Evolutionary conservation across 2,888 invertebrate genomes (phyloP), one percentile per base, ranked within the genome.

Genomic region (Drosophila infuscata): DNA sequence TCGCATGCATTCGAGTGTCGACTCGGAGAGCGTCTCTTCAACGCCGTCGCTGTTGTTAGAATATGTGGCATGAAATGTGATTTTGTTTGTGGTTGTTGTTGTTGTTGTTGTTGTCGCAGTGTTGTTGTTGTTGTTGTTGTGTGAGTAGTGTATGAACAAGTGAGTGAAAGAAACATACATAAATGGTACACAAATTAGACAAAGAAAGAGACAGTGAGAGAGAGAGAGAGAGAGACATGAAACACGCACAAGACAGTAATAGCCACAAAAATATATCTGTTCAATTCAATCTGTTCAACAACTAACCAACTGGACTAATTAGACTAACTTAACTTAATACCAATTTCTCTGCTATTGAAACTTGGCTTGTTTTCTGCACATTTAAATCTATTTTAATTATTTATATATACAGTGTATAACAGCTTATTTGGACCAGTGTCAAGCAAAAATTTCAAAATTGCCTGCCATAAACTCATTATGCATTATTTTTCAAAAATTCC

Each of bases 1-100:
- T 93, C 96, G 95, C 96, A 96, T 96, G 94, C 96, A 96, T 89
- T 96, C 96, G 93, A 96, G 95, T 93, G 96, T 96, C 92, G 96
- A 96, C 93, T 96, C 96, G 94, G 96, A 96, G 91, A 96, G 94
- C 93, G 95, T 95, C 94, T 96, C 96, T 68, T 70, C 69, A 49
- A 74, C 64, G 77, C 75, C 81, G 77, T 90, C 89, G 81, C 91
- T 91, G 76, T 65, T 65, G 78, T 68, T 68, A 33, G n/a, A 43
- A 25, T 68, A 53, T 65, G 25, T 36, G n/a, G 46, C 51, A 48
- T 46, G 49, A 25, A 43, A 61, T 59, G 41, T 51, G 53, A 43
- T 53, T 41, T 36, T 66, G 62, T 67, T 33, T 33, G 51, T 41
- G 35, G 46, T 29, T 51, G 43, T 54, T 41, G 49, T 33, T 33